Percentiles rank a stretch among this genome's conserved stretches.
Evolutionary conservation across 2,797 vertebrate species (phyloP).

Genomic region (Epinephelus coioides): DNA sequence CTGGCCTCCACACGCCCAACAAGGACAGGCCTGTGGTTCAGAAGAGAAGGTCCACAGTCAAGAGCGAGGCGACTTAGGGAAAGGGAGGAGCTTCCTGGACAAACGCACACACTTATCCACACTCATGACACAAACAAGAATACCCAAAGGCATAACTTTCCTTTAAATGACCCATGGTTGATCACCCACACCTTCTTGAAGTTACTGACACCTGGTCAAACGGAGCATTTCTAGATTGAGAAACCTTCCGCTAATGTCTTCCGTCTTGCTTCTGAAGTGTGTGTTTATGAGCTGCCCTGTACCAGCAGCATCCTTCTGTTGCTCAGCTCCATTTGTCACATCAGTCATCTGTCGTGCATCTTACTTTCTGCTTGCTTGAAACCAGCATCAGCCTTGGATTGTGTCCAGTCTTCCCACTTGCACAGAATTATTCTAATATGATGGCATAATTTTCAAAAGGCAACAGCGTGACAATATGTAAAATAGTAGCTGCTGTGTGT

Average conservation of each 20-base stretch:
- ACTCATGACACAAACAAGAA: neutral
- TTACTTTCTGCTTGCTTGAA: conserved; percentile 23
- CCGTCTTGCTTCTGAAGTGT: neutral
- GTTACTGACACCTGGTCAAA: conserved; percentile 4
- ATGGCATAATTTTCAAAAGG: conserved; percentile 2
- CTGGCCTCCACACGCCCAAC: conserved; percentile 35
- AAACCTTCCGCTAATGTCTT: neutral
- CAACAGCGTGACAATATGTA: conserved; percentile 3
- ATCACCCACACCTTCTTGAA: neutral
- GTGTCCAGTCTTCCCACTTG: neutral
- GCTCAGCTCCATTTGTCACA: conserved; percentile 27
- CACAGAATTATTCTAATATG: conserved; percentile 3
- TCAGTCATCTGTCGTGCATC: conserved; percentile 30
- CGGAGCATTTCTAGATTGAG: neutral
- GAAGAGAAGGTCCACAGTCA: conserved; percentile 49
- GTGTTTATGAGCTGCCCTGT: conserved; percentile 28
- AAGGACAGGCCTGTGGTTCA: conserved; percentile 51
- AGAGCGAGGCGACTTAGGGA: conserved; percentile 20
- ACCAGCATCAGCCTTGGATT: conserved; percentile 4
- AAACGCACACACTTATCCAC: conserved; percentile 24
- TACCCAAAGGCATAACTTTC: neutral
- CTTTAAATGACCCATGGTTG: neutral
- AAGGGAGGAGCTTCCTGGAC: conserved; percentile 59
- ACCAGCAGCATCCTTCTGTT: conserved; percentile 49
- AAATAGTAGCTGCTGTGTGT: neutral